Percentiles rank a stretch among this genome's conserved stretches.
These are phyloP conservation scores for Paguma larvata DNA, from an alignment of 2,797 vertebrate species.

Conservation along the genomic window DNA sequence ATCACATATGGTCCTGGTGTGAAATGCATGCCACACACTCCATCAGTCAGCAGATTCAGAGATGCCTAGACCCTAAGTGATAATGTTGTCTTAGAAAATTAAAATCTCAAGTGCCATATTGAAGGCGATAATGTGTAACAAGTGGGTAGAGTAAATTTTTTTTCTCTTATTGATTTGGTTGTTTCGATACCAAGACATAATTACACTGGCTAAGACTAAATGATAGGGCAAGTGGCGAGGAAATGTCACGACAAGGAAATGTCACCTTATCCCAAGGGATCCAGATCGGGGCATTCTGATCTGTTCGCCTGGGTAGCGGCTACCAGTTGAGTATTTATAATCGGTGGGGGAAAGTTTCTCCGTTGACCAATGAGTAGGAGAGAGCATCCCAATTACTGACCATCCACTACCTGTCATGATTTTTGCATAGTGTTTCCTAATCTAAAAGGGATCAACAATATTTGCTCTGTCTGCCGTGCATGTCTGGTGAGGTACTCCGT, in stretches of 20 bases:
- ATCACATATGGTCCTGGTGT: not conserved
- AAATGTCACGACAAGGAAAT: not conserved
- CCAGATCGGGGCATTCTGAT: not conserved
- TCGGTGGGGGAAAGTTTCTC: not conserved
- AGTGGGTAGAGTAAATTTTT: not conserved
- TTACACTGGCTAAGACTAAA: not conserved
- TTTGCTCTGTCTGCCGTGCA: not conserved
- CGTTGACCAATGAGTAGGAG: not conserved
- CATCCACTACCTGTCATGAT: not conserved
- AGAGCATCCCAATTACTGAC: not conserved
- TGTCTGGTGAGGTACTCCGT: not conserved
- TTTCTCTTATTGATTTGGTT: not conserved
- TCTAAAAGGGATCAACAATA: not conserved
- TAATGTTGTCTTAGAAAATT: not conserved
- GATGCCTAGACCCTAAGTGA: not conserved
- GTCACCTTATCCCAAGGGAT: not conserved
- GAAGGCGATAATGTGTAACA: not conserved
- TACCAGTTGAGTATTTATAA: not conserved
- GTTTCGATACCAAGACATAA: not conserved
- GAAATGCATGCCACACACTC: not conserved
- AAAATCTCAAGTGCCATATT: not conserved
- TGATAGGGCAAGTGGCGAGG: not conserved
- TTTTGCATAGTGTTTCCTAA: not conserved
- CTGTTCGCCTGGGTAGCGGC: not conserved
- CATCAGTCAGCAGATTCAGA: conserved; percentile 46